These are phyloP conservation scores for Trichosurus vulpecula DNA, from an alignment of 2,797 vertebrate species.

Conservation along the genomic window DNA sequence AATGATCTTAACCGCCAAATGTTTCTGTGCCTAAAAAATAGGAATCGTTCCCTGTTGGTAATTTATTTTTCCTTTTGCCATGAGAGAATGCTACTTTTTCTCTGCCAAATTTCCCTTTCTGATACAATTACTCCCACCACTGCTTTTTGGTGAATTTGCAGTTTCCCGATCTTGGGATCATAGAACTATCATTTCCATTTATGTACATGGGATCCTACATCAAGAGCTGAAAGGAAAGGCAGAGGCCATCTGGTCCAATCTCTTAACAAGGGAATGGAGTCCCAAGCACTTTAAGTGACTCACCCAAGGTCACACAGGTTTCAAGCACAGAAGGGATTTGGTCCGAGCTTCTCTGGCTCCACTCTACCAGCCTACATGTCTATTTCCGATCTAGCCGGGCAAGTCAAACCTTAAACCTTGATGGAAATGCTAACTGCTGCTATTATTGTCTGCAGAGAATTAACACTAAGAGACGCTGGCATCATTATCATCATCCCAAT, in stretches of 20 bases:
- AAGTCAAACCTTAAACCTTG: neutral
- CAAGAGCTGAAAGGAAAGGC: neutral
- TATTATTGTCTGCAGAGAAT: neutral
- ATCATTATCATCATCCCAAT: too few species aligned
- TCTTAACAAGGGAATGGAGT: neutral
- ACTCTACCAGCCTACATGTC: neutral
- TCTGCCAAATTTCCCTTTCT: neutral
- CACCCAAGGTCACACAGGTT: neutral
- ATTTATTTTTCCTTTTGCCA: neutral
- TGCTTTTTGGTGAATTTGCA: neutral
- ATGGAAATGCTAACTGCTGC: neutral
- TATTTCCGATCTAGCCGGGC: neutral
- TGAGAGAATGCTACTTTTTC: neutral
- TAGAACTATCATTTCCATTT: neutral
- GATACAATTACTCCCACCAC: neutral
- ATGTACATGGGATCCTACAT: neutral
- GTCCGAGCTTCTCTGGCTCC: neutral
- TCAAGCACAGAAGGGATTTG: neutral
- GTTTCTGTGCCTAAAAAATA: neutral
- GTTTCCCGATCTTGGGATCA: neutral
- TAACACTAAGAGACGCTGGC: neutral
- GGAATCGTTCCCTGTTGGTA: neutral
- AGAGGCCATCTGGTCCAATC: neutral
- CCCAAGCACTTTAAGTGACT: neutral
- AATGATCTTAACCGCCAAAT: neutral